Evolutionary conservation across 2,113 vertebrate genomes (phyloP), one percentile per base, ranked within the genome.

Genomic region (Ciconia maguari): DNA sequence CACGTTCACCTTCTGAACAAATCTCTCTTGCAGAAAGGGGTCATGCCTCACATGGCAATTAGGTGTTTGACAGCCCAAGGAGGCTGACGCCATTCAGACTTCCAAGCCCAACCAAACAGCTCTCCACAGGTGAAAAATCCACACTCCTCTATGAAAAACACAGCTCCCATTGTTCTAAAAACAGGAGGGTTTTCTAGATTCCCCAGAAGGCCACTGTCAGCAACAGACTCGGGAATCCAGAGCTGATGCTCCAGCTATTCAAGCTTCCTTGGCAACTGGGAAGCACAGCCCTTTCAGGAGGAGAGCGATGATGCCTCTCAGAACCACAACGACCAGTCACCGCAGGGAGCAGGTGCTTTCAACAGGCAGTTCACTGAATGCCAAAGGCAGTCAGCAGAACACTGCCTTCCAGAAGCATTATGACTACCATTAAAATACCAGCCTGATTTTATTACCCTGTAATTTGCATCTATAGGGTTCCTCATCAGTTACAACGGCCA

Each of bases 241-340:
- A 66, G 51, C 61, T 26, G 36, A 70, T 17, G 42, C 34, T 52
- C 17, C 66, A 25, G 29, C 20, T 34, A 55, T 2, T 46, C 10
- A 29, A 54, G 41, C 21, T 22, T 60, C 57, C 60, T 36, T 8
- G 20, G 48, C 0, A 2, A 51, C 25, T 30, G 36, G 7, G 1
- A 65, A 42, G 26, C 10, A 15, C 44, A 52, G 36, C 55, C 30
- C 41, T 55, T 62, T 24, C 44, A 41, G 0, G 0, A 30, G 8
- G 25, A 75, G 38, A 44, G 46, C 3, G 3, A 9, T 0, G 14
- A 44, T 48, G 51, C 55, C 29, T 62, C 57, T 72, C 68, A 10
- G 24, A 76, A 57, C 14, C 61, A 32, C 38, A 58, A 9, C 24
- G 5, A 24, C 18, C 21, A 22, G n/a, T 2, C 64, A 26, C 22